A percentile compares a stretch with the other conserved stretches of the same genome.
phyloP scores from a whole-genome alignment of 2,113 vertebrate genomes.

The Sitta europaea region DNA sequence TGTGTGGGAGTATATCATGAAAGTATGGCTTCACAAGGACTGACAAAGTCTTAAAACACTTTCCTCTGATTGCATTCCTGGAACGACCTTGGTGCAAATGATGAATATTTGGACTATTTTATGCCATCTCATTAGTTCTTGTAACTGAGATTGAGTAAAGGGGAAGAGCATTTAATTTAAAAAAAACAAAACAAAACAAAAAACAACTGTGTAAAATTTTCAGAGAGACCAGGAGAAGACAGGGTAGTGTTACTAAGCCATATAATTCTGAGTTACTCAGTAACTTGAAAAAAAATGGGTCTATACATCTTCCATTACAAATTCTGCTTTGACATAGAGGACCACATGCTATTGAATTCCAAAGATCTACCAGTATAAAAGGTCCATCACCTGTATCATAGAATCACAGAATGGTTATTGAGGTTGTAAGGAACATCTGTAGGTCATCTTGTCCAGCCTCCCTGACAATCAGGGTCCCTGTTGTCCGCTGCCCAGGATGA shows the following conservation, averaged over 20 bases:
- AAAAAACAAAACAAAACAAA: no score
- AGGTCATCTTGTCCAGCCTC: not conserved
- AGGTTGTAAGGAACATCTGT: not conserved
- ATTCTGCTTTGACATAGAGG: not conserved
- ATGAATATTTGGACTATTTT: not conserved
- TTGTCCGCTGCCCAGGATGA: not conserved
- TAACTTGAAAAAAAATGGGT: accelerated
- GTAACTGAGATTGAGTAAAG: not conserved
- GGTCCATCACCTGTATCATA: not conserved
- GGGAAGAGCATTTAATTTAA: not conserved
- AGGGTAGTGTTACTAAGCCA: not conserved
- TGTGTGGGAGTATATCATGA: not conserved
- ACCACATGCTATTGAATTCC: not conserved
- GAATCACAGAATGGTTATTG: not conserved
- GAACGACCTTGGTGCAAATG: not conserved
- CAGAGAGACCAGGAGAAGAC: not conserved
- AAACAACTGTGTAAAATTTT: not conserved
- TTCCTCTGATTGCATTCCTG: not conserved
- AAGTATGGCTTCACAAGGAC: not conserved
- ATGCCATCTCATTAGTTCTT: not conserved
- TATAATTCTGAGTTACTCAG: not conserved
- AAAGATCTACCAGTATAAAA: not conserved
- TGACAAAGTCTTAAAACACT: not conserved
- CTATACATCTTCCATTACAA: not conserved
- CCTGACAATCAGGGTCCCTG: not conserved